Conservation (phyloP, 2,888 invertebrate species). For the Eristalis pertinax region DNA sequence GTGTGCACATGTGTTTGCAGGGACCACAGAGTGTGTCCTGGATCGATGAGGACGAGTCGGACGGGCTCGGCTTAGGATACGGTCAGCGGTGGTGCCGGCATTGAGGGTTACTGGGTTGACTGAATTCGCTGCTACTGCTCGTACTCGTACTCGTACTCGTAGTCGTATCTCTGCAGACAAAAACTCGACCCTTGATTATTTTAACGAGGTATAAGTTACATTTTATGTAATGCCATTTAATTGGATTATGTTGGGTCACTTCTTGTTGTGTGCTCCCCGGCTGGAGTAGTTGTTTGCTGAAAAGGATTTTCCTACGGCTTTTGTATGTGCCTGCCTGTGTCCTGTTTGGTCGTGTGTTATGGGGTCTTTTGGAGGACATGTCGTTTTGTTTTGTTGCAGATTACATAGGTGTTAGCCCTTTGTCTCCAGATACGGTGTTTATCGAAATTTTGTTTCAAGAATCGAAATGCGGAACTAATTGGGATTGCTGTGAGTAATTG, state of each 20-base stretch:
- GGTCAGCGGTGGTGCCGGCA: not conserved
- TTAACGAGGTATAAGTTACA: conserved; percentile 72
- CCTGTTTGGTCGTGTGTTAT: not conserved
- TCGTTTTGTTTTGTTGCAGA: conserved; percentile 55
- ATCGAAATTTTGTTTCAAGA: conserved; percentile 47
- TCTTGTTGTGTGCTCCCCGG: conserved; percentile 29
- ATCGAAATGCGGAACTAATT: conserved; percentile 59
- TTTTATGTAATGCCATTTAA: conserved; percentile 71
- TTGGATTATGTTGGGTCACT: conserved; percentile 70
- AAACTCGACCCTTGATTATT: conserved; percentile 67
- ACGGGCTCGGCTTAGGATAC: not conserved
- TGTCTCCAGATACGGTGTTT: conserved; percentile 39
- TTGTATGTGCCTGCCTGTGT: not conserved
- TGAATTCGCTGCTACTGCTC: not conserved
- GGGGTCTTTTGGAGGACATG: conserved; percentile 22
- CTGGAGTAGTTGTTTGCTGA: conserved; percentile 43
- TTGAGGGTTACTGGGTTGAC: conserved; percentile 24
- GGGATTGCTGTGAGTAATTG: conserved; percentile 52
- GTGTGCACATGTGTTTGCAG: conserved; percentile 18
- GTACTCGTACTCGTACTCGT: not conserved
- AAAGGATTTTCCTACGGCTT: conserved; percentile 32
- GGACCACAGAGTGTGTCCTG: conserved; percentile 2
- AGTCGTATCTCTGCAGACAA: conserved; percentile 33
- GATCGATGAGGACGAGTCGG: conserved; percentile 10
- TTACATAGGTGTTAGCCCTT: conserved; percentile 42